A percentile compares a stretch with the other conserved stretches of the same genome.
These are phyloP conservation scores for Musca vetustissima DNA, from an alignment of 1,140 invertebrate species.

Conservation along the genomic window DNA sequence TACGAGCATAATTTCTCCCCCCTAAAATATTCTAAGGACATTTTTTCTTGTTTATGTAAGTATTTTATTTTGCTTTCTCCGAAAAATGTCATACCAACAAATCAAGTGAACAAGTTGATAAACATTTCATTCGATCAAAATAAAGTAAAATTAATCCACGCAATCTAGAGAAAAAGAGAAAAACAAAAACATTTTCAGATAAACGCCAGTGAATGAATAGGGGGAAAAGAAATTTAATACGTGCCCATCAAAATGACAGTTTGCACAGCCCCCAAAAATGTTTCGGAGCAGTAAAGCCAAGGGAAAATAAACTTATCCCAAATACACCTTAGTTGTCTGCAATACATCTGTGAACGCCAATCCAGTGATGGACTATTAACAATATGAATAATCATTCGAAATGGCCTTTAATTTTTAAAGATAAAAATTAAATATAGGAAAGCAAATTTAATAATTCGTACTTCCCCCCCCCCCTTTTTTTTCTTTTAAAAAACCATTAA, in stretches of 20 bases:
- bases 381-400: too few relatives aligned
- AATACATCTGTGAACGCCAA: too few relatives aligned
- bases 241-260: constrained; percentile 21
- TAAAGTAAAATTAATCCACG: background rate
- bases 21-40: background rate
- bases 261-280: constrained; percentile 19
- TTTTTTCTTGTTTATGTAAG: background rate
- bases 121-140: constrained; percentile 14
- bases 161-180: background rate
- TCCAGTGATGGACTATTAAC: too few relatives aligned
- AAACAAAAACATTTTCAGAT: background rate
- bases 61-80: background rate
- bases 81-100: constrained; percentile 4
- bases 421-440: too few relatives aligned
- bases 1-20: constrained; percentile 37
- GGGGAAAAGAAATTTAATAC: constrained; percentile 2
- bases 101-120: constrained; percentile 16
- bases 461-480: too few relatives aligned
- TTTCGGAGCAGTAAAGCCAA: too few relatives aligned
- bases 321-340: constrained; percentile 15
- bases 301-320: background rate
- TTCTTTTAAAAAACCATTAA: too few relatives aligned
- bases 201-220: background rate
- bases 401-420: too few relatives aligned
- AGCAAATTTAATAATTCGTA: too few relatives aligned